Conservation (phyloP, 2,113 vertebrate genomes). For the Lagenorhynchus albirostris region DNA sequence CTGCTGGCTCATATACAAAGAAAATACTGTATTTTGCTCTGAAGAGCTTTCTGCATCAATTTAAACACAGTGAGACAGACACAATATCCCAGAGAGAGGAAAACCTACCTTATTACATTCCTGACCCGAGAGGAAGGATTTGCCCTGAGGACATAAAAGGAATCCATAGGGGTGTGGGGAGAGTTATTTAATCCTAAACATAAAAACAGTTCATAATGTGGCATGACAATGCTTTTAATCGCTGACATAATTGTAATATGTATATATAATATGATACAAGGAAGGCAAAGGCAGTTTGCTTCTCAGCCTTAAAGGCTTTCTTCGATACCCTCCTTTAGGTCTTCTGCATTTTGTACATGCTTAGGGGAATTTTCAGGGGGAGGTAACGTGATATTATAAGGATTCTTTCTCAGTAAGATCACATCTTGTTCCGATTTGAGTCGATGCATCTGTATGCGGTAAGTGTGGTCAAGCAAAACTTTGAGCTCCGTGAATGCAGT, state of each 20-base stretch:
- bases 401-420: conserved; percentile 78
- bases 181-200: conserved; percentile 83
- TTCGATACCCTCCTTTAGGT: conserved; percentile 22
- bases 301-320: conserved; percentile 14
- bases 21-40: conserved; percentile 87
- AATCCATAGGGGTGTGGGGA: conserved; percentile 57
- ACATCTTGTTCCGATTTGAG: conserved; percentile 80
- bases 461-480: conserved; percentile 49
- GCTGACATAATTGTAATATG: conserved; percentile 71
- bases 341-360: conserved; percentile 67
- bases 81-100: conserved; percentile 91
- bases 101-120: conserved; percentile 91
- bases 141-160: conserved; percentile 81
- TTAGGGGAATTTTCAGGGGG: conserved; percentile 51
- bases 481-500: conserved; percentile 8
- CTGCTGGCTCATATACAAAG: conserved; percentile 88
- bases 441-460: conserved; percentile 51
- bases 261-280: conserved; percentile 62
- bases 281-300: conserved; percentile 56
- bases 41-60: conserved; percentile 87
- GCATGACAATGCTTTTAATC: conserved; percentile 79
- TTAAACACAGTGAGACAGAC: conserved; percentile 90
- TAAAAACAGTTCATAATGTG: conserved; percentile 78
- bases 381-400: conserved; percentile 65
- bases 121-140: conserved; percentile 85